These are phyloP conservation scores for Platichthys stellatus DNA, from an alignment of 2,113 vertebrate genomes.

Conservation along the genomic window DNA sequence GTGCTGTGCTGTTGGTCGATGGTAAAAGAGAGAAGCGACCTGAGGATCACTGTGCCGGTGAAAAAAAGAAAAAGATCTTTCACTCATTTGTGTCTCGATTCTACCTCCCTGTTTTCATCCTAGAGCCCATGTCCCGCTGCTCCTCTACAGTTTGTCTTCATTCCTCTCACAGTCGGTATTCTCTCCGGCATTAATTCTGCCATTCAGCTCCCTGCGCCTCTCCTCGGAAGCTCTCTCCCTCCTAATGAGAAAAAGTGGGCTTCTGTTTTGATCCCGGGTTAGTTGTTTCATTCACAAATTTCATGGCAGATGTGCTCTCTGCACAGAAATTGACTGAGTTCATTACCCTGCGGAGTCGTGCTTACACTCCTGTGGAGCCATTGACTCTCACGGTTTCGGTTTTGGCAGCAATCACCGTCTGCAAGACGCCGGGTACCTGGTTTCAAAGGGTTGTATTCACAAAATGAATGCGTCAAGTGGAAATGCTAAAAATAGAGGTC, in stretches of 20 bases:
- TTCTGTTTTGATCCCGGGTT: slow-evolving; percentile 16
- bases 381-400: neutral
- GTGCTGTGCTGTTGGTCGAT: slow-evolving; percentile 28
- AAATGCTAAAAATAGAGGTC: neutral
- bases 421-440: neutral
- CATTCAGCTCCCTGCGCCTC: slow-evolving; percentile 24
- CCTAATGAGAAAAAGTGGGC: slow-evolving; percentile 16
- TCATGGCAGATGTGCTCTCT: slow-evolving; percentile 7
- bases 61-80: slow-evolving; percentile 22
- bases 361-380: slow-evolving; percentile 11
- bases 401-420: neutral
- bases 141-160: slow-evolving; percentile 22
- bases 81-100: slow-evolving; percentile 21
- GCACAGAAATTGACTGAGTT: slow-evolving; percentile 1
- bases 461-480: neutral
- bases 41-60: neutral
- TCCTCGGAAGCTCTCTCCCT: slow-evolving; percentile 13
- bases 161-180: slow-evolving; percentile 22
- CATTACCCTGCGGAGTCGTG: slow-evolving; percentile 2
- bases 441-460: neutral
- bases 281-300: slow-evolving; percentile 20
- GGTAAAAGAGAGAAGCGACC: slow-evolving; percentile 25
- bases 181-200: slow-evolving; percentile 31
- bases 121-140: neutral
- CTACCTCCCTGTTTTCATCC: slow-evolving; percentile 25